phyloP scores from a whole-genome alignment of 2,797 vertebrate species.

The Acanthurus tractus region DNA sequence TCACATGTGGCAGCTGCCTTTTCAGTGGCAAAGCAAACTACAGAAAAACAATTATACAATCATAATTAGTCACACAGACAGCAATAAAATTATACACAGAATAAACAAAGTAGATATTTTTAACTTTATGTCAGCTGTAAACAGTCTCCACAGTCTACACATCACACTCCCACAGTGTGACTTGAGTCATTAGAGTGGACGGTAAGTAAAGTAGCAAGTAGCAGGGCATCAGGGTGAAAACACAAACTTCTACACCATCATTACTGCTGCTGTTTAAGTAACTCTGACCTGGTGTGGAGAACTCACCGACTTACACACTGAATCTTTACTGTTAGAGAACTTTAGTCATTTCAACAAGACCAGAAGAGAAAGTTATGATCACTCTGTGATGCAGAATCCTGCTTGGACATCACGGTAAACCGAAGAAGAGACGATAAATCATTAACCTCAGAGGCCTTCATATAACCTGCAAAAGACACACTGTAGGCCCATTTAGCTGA shows the following conservation, averaged over 20 bases:
- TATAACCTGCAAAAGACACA: slow-evolving; percentile 52
- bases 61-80: neutral
- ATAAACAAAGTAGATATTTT: neutral
- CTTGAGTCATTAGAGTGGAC: neutral
- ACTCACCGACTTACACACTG: slow-evolving; percentile 5
- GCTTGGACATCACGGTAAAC: slow-evolving; percentile 35
- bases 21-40: neutral
- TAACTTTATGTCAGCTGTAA: neutral
- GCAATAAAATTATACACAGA: neutral
- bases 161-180: neutral
- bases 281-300: neutral
- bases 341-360: slow-evolving; percentile 34
- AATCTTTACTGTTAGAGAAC: slow-evolving; percentile 31
- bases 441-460: slow-evolving; percentile 50
- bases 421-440: slow-evolving; percentile 48
- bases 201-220: slow-evolving; percentile 7
- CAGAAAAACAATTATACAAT: too few species aligned
- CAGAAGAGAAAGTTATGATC: slow-evolving; percentile 42
- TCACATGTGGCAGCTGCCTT: neutral
- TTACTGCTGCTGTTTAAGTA: neutral
- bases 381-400: slow-evolving; percentile 44
- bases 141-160: neutral
- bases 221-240: neutral
- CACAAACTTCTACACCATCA: neutral
- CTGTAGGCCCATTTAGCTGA: slow-evolving; percentile 60